Percentiles rank a stretch among this genome's conserved stretches.
These are phyloP conservation scores for Chanos chanos DNA, from an alignment of 2,797 vertebrate genomes.

Conservation along the genomic window DNA sequence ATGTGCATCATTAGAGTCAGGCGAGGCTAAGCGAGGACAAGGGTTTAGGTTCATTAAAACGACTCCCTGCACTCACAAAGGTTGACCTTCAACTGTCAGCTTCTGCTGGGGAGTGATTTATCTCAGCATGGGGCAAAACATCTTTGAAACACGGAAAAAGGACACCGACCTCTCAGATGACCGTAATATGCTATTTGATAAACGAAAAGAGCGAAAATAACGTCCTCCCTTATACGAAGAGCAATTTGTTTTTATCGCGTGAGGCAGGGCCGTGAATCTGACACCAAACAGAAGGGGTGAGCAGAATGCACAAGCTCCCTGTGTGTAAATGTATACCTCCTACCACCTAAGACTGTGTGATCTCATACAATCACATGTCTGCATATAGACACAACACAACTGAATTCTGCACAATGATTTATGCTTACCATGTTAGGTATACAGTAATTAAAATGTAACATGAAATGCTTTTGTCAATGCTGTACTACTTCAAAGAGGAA, in stretches of 20 bases:
- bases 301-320: not conserved
- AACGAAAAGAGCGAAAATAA: conserved; percentile 17
- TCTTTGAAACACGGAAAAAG: not conserved
- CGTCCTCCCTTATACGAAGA: conserved; percentile 9
- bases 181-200: too few species aligned
- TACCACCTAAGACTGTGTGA: too few species aligned
- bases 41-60: conserved; percentile 18
- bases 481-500: too few species aligned
- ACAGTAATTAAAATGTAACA: too few species aligned
- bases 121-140: not conserved
- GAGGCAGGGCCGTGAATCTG: not conserved
- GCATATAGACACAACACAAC: too few species aligned
- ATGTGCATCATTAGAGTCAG: conserved; percentile 25
- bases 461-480: too few species aligned
- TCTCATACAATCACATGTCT: too few species aligned
- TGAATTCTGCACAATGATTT: too few species aligned
- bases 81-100: conserved; percentile 9
- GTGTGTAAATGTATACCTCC: too few species aligned
- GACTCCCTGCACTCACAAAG: not conserved
- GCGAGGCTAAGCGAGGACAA: conserved; percentile 6
- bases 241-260: conserved; percentile 13
- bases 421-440: too few species aligned
- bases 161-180: not conserved
- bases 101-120: not conserved
- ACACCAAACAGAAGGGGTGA: not conserved